Conservation (phyloP, 2,888 invertebrate genomes). For the Pilophorus perplexus region DNA sequence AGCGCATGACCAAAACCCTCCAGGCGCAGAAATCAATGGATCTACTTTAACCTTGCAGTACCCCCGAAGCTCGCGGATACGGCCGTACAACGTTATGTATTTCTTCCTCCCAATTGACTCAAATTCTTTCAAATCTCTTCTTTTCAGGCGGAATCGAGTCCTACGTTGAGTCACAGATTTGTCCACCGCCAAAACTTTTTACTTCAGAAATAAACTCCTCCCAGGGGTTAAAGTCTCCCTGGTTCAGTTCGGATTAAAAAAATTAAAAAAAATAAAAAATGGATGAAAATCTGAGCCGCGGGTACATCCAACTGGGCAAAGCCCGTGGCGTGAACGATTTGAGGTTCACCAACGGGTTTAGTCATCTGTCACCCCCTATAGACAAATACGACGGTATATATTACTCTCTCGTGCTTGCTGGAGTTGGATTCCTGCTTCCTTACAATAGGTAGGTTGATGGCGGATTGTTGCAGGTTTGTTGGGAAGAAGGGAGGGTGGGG, state of each 20-base stretch:
- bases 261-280: too few species aligned
- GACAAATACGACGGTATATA: slow-evolving; percentile 72
- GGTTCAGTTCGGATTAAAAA: not conserved
- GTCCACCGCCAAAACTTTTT: too few species aligned
- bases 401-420: slow-evolving; percentile 74
- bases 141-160: too few species aligned
- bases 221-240: too few species aligned
- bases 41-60: slow-evolving; percentile 29
- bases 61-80: slow-evolving; percentile 16
- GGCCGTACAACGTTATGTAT: too few species aligned
- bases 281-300: slow-evolving; percentile 66
- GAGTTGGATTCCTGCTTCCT: slow-evolving; percentile 84
- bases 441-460: slow-evolving; percentile 72
- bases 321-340: slow-evolving; percentile 60
- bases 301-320: slow-evolving; percentile 61
- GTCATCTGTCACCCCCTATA: slow-evolving; percentile 65
- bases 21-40: slow-evolving; percentile 47
- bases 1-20: too few species aligned
- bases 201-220: too few species aligned
- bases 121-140: too few species aligned
- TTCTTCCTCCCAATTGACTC: too few species aligned
- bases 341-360: slow-evolving; percentile 56
- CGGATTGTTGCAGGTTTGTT: too few species aligned
- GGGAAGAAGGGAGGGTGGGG: too few species aligned
- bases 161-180: too few species aligned